A percentile compares a stretch with the other conserved stretches of the same genome.
Evolutionary conservation across 2,888 invertebrate genomes (phyloP).

Genomic region (Heteromyza rotundicornis): DNA sequence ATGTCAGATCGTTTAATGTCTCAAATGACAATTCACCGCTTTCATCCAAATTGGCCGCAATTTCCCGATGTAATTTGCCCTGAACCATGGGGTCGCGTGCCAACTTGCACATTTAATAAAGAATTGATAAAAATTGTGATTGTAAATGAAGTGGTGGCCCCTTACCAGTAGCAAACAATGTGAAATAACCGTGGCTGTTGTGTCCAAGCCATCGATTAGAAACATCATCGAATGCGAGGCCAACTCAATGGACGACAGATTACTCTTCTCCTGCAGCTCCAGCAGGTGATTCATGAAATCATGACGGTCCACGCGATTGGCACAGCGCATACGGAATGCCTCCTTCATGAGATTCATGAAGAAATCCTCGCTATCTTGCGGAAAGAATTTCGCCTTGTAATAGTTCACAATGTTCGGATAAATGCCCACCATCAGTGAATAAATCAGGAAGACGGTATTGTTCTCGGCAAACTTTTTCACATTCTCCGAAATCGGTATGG

Average conservation of each 20-base stretch:
- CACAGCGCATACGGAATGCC: conserved; percentile 45
- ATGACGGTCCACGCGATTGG: conserved; percentile 37
- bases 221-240: conserved; percentile 58
- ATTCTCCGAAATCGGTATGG: conserved; percentile 52
- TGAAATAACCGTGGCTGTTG: conserved; percentile 53
- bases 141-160: not conserved
- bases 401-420: conserved; percentile 48
- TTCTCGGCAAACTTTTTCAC: conserved; percentile 54
- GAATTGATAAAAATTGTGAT: not conserved
- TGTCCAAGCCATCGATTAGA: conserved; percentile 59
- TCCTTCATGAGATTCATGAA: conserved; percentile 44
- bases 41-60: conserved; percentile 31
- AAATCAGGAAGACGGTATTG: conserved; percentile 41
- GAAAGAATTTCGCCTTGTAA: conserved; percentile 47
- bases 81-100: conserved; percentile 48
- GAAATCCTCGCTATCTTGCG: conserved; percentile 69
- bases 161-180: conserved; percentile 56
- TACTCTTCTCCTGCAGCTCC: conserved; percentile 47
- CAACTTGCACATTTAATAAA: conserved; percentile 36
- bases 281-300: conserved; percentile 58
- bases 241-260: conserved; percentile 43
- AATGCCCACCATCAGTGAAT: conserved; percentile 45
- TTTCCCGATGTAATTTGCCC: conserved; percentile 47
- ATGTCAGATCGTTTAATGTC: conserved; percentile 49
- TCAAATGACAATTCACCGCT: conserved; percentile 47